Conservation (phyloP, 2,113 vertebrate species). For the Hipposideros armiger region DNA sequence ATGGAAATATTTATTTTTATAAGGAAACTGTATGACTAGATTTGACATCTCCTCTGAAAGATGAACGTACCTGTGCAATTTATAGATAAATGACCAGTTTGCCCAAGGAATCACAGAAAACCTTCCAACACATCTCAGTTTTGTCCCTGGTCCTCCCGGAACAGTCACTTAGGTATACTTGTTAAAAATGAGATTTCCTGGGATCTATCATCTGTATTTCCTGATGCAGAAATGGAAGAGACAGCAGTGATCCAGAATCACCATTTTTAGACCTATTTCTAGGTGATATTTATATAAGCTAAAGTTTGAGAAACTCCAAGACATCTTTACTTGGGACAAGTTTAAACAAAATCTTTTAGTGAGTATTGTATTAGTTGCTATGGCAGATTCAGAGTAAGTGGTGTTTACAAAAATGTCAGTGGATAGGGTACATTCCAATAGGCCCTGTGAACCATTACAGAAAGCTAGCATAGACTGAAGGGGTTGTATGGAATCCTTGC, state of each 20-base stretch:
- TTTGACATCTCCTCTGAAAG: not conserved
- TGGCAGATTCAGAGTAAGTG: not conserved
- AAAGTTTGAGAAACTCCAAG: not conserved
- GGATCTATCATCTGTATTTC: not conserved
- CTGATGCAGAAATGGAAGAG: not conserved
- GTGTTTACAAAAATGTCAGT: not conserved
- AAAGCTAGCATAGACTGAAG: not conserved
- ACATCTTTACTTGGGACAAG: not conserved
- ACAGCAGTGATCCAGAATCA: not conserved
- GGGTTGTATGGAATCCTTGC: not conserved
- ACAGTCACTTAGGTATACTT: not conserved
- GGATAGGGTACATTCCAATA: not conserved
- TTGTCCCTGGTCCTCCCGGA: not conserved
- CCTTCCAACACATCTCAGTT: not conserved
- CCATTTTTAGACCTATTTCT: constrained; percentile 16
- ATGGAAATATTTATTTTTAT: constrained; percentile 13
- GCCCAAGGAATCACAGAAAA: not conserved
- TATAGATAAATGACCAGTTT: not conserved
- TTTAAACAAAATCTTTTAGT: not conserved
- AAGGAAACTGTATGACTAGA: not conserved
- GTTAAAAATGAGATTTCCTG: not conserved
- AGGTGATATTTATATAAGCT: not conserved
- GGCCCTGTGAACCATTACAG: not conserved
- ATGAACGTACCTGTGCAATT: not conserved
- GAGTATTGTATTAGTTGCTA: not conserved